phyloP scores from a whole-genome alignment of 37 sponge, comb jelly and placozoan genomes.

The Aphrocallistes beatrix region DNA sequence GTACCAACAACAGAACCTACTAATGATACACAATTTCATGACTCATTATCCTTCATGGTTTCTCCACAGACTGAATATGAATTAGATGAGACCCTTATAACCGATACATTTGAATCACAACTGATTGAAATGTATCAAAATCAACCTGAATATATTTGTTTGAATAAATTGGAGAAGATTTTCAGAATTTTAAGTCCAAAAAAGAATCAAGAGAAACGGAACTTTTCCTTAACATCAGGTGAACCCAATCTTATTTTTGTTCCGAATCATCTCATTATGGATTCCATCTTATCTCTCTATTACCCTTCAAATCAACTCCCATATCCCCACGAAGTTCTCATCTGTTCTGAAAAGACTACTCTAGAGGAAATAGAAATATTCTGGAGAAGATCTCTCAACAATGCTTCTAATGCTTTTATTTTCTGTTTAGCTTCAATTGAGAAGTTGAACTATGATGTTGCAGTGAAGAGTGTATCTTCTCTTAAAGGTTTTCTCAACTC shows the following conservation, averaged over 20 bases:
- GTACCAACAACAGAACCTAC: no score
- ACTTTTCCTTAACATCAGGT: not conserved
- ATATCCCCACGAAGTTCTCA: not conserved
- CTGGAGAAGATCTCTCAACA: not conserved
- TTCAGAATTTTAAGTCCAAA: no score
- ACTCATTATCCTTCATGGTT: no score
- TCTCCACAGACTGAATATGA: no score
- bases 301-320: not conserved
- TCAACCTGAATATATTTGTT: no score
- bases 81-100: no score
- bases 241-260: not conserved
- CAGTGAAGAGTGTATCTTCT: not conserved
- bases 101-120: no score
- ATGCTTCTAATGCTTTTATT: not conserved
- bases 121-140: no score
- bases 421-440: constrained; percentile 5
- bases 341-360: not conserved
- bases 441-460: not conserved
- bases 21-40: no score
- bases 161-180: no score
- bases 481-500: not conserved
- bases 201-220: no score
- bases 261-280: not conserved
- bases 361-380: not conserved
- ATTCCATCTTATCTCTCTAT: not conserved